These are phyloP conservation scores for Agapornis roseicollis DNA, from an alignment of 2,113 vertebrate genomes.

Conservation along the genomic window DNA sequence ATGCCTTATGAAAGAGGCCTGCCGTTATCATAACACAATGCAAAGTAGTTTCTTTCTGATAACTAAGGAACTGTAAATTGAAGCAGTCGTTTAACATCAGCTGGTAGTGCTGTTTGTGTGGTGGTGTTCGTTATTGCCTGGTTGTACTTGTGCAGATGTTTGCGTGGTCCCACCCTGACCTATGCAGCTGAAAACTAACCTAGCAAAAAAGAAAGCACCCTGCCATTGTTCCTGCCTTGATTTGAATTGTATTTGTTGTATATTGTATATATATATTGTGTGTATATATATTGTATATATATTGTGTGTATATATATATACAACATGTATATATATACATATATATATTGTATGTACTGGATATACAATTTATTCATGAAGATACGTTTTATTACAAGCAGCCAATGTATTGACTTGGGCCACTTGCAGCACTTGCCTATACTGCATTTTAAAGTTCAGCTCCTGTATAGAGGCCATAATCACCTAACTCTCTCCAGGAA, in stretches of 20 bases:
- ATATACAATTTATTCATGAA: neutral
- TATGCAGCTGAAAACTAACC: neutral
- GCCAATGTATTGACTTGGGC: neutral
- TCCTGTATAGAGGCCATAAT: neutral
- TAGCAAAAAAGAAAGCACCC: neutral
- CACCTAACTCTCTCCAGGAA: neutral
- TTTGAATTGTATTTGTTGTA: neutral
- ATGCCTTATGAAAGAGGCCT: neutral
- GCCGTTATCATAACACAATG: rapidly evolving
- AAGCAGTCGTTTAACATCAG: neutral
- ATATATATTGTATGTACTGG: too few species aligned
- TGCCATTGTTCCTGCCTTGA: neutral
- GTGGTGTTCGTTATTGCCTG: neutral
- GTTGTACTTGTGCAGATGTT: neutral
- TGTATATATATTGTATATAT: too few species aligned
- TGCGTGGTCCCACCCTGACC: neutral
- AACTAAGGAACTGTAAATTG: neutral
- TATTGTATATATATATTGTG: too few species aligned
- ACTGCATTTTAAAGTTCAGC: neutral
- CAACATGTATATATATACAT: too few species aligned
- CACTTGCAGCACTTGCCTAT: neutral
- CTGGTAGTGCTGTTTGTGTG: neutral
- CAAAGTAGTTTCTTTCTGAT: neutral
- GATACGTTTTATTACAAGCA: neutral
- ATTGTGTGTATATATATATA: too few species aligned